Base-by-base conservation (phyloP, 2,797 vertebrate genomes). In the Catharus ustulatus region DNA sequence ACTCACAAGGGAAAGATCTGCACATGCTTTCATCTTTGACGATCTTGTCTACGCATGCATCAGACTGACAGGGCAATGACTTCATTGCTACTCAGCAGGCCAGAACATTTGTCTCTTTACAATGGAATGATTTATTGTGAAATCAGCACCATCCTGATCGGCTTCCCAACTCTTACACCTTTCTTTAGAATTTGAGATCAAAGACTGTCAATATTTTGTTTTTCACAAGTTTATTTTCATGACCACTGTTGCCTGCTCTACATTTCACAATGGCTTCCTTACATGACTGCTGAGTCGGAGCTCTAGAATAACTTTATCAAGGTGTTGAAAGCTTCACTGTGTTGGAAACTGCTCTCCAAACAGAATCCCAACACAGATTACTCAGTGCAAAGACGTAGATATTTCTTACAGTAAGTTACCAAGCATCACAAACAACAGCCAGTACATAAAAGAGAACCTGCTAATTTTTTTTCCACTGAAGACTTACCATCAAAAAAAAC, bases 21-120 rank as follows among this genome's bases (percentile, higher is more conserved):
- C 72, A 71, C 68, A 92, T 80, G 94, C 86, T 95, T 96, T 96
- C 81, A 83, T 95, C 92, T 71, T 26, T 84, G 90, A 93, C 1
- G 5, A 77, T 30, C 75, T 71, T 83, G 71, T 74, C 88, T 79
- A 80, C 5, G 1, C 38, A 6, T 26, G 79, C 69, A 93, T 73
- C 3, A 24, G 48, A 69, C 61, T 89, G 82, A 75, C 93, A 90
- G 6, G 72, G 49, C 59, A 71, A 27, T 94, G 93, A 95, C 74
- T 77, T 84, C 63, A 76, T 2, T 52, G 42, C 81, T 67, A 79
- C 64, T 84, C 91, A 94, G 63, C 81, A 84, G 36, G 66, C 83
- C 63, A 64, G 43, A 82, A 89, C 80, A 93, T 54, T 40, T 63
- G 84, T 55, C 76, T 88, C 87, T 45, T 67, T 63, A 78, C 34